Base-by-base conservation (phyloP, 2,113 vertebrate genomes). In the Gymnorhina tibicen region DNA sequence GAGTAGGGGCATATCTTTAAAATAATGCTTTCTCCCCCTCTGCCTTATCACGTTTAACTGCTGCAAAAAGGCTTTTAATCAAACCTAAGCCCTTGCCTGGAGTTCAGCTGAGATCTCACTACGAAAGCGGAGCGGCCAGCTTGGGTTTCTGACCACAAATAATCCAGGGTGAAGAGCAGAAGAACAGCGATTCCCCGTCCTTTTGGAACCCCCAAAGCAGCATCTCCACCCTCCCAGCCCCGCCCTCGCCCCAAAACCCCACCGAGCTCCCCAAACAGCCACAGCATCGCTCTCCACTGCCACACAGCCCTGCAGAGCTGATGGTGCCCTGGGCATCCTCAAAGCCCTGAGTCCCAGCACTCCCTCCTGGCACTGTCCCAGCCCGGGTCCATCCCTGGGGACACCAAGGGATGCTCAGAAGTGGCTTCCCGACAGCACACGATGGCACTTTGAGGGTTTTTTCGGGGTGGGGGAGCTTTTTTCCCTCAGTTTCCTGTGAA, bases 301-400 rank as follows among this genome's bases (percentile, higher is more conserved):
- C n/a, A 2, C 1, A 5, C 4, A 44, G 0, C 49, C 64, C 79
- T 11, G 3, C 0, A 2, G 56, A 33, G 30, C 9, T 22, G 66
- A 5, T 21, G 60, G 59, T n/a, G 60, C 35, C 60, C 60, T 55
- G 10, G 28, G 49, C 20, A 73, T 3, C 56, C 47, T 6, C 60
- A 4, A 20, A 0, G 10, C 46, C 68, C 50, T 16, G 7, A 0
- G 17, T 10, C 10, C 80, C 12, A 46, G 24, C 55, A 12, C 58
- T 53, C 6, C 56, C 73, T 46, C 66, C 81, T 74, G 69, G 58
- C 81, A 18, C 50, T 35, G 37, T 1, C 58, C 82, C 6, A 4
- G 24, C 63, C n/a, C 16, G 0, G 13, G 21, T 4, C 85, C 7
- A 3, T 17, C 26, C 19, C 7, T 0, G 39, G 30, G 67, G 62